A percentile compares a stretch with the other conserved stretches of the same genome.
phyloP scores from a whole-genome alignment of 2,888 invertebrate genomes.

The Cheilosia scutellata region DNA sequence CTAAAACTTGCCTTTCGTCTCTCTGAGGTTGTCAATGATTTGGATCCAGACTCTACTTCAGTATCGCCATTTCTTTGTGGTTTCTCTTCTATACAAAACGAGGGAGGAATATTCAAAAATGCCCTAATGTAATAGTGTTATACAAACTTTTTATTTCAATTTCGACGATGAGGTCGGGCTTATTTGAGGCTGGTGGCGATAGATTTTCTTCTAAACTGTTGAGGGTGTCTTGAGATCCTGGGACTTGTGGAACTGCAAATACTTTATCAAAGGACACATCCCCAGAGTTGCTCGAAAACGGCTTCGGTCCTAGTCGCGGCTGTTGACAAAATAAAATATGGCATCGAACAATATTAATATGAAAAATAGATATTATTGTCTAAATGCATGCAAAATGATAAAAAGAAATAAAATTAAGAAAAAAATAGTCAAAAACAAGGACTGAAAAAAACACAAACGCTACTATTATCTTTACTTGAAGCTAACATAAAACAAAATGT shows the following conservation, averaged over 20 bases:
- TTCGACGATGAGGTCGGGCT: constrained; percentile 83
- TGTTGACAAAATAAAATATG: constrained; percentile 81
- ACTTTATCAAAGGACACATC: constrained; percentile 93
- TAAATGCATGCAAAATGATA: constrained; percentile 26
- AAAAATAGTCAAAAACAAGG: not conserved
- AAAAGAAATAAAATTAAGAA: not conserved
- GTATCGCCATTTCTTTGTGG: constrained; percentile 79
- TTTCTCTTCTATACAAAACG: constrained; percentile 77
- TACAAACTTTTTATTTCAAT: constrained; percentile 85
- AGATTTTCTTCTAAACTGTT: constrained; percentile 54
- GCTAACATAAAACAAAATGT: not conserved
- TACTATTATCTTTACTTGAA: not conserved
- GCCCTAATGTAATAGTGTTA: not conserved
- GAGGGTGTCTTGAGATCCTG: constrained; percentile 84
- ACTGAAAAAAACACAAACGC: not conserved
- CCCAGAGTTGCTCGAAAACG: constrained; percentile 91
- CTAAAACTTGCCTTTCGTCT: constrained; percentile 87
- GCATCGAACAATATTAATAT: too few species aligned
- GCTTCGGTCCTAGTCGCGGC: constrained; percentile 94
- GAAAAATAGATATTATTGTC: not conserved
- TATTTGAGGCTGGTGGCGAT: constrained; percentile 70
- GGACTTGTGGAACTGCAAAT: constrained; percentile 91
- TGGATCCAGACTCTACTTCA: constrained; percentile 87
- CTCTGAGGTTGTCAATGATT: constrained; percentile 92
- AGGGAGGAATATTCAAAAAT: constrained; percentile 5